Evolutionary conservation across 2,797 vertebrate genomes (phyloP).

Genomic region (Coendou prehensilis): DNA sequence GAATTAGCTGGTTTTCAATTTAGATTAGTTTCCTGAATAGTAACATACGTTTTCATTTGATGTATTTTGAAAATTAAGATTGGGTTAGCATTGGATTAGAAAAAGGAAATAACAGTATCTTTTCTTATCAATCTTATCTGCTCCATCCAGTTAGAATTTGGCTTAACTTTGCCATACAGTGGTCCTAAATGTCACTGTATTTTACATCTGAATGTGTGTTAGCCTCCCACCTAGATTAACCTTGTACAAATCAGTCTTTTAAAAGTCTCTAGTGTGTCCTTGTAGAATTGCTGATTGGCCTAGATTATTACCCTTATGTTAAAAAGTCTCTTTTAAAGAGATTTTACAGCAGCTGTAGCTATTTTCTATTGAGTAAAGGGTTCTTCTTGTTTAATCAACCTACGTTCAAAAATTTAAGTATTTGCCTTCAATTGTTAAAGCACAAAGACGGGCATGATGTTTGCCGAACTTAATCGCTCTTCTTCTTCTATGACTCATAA

Average conservation of each 20-base stretch:
- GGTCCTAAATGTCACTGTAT: slow-evolving; percentile 9
- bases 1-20: slow-evolving; percentile 73
- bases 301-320: slow-evolving; percentile 38
- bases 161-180: neutral
- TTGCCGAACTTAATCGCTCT: neutral
- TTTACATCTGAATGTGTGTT: slow-evolving; percentile 53
- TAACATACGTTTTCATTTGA: slow-evolving; percentile 68
- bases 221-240: neutral
- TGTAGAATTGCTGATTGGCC: slow-evolving; percentile 30
- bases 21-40: slow-evolving; percentile 74
- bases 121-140: neutral
- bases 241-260: slow-evolving; percentile 53
- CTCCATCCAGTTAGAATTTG: neutral
- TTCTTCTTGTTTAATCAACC: slow-evolving; percentile 64
- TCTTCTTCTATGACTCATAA: slow-evolving; percentile 50
- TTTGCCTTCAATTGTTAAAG: slow-evolving; percentile 61
- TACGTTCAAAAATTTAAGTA: slow-evolving; percentile 22
- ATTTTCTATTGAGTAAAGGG: slow-evolving; percentile 11
- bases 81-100: neutral
- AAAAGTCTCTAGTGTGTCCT: neutral
- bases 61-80: slow-evolving; percentile 61
- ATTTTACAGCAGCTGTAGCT: neutral
- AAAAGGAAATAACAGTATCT: neutral
- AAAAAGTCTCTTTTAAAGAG: slow-evolving; percentile 49
- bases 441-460: slow-evolving; percentile 25